Base-by-base conservation (phyloP, 2,888 invertebrate species). In the Drosophila cracens region DNA sequence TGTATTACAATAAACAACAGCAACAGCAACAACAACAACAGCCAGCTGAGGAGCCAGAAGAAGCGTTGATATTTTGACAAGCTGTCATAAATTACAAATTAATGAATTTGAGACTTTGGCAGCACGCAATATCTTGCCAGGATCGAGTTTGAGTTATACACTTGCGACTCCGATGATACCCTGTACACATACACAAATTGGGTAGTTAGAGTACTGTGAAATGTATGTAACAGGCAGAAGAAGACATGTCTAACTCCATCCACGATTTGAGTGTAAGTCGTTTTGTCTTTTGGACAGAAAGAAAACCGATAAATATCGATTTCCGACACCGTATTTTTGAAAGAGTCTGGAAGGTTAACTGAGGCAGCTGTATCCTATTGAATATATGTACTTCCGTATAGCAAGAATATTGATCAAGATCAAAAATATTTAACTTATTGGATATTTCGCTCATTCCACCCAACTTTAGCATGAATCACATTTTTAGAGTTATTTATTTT, bases 61-160 rank as follows among this genome's bases (percentile, higher is more conserved):
- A 54, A 70, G 70, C 73, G 72, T 72, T 78, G 89, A 79, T 89
- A 88, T 89, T 91, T 82, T 91, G 89, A 89, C 89, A 89, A 86
- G 76, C 82, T 90, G 89, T 91, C 89, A 89, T 88, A 90, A 89
- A 90, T 91, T 80, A 89, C 83, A 90, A 89, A 89, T 87, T 89
- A 91, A 84, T 90, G 89, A 86, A 79, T 69, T 66, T 49, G 21
- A 46, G 70, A 61, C 36, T 63, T 59, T 63, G 59, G 31, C 76
- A 38, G 57, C 74, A 69, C 65, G 68, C 70, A 53, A 70, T 72
- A 40, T 38, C 33, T 54, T 46, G 48, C 33, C 56, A 65, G 61
- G 53, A 60, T 58, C 60, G 48, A 13, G 1, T 29, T 58, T n/a
- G 18, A 13, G 7, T n/a, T 2, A 36, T 46, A 25, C 46, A 46